Evolutionary conservation across 2,113 vertebrate species (phyloP).

Genomic region (Syrmaticus mikado): DNA sequence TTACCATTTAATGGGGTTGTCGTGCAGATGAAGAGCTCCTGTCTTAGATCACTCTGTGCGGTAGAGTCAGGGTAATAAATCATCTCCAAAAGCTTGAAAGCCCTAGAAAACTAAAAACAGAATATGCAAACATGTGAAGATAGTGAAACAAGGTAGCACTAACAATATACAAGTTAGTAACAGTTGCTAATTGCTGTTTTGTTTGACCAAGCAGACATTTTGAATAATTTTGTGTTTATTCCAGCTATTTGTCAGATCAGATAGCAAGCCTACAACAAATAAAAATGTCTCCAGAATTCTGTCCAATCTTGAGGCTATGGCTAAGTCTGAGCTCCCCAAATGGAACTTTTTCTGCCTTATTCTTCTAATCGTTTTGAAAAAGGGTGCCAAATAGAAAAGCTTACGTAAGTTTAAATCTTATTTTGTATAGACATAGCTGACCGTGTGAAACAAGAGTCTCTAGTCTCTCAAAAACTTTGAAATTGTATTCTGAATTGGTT

Average conservation of each 20-base stretch:
- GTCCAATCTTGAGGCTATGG: not conserved
- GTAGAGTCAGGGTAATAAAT: not conserved
- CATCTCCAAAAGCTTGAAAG: not conserved
- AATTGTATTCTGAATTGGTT: not conserved
- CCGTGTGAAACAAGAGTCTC: not conserved
- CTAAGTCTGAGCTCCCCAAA: not conserved
- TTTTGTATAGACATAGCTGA: not conserved
- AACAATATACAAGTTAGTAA: not conserved
- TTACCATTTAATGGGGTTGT: not conserved
- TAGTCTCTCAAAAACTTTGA: not conserved
- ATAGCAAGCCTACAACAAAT: not conserved
- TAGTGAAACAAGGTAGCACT: not conserved
- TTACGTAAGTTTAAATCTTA: not conserved
- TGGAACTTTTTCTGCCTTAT: not conserved
- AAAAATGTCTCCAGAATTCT: not conserved
- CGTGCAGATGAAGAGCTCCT: not conserved
- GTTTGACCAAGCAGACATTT: not conserved
- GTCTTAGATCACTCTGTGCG: not conserved
- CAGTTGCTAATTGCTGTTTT: not conserved
- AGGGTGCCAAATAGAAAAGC: not conserved
- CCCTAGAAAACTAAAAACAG: not conserved
- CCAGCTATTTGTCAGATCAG: not conserved
- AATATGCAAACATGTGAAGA: not conserved
- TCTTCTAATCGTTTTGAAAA: not conserved
- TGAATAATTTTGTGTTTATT: not conserved